phyloP scores from a whole-genome alignment of 2,888 invertebrate genomes.

The Diplolepis rosae region DNA sequence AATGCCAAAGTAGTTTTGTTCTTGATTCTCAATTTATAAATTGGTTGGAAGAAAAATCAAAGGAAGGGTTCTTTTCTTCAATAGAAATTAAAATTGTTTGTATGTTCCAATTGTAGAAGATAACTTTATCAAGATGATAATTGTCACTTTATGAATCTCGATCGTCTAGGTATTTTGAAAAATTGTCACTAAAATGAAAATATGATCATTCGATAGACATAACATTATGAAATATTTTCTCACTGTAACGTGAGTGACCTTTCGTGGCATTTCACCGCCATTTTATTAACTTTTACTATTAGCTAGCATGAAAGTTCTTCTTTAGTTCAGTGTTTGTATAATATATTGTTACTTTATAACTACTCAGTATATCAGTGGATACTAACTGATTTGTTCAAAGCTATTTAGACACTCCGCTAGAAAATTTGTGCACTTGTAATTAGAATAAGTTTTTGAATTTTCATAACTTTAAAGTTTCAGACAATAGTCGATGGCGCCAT shows the following conservation, averaged over 20 bases:
- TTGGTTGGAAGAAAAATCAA: no score
- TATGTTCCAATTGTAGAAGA: not conserved
- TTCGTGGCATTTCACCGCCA: conserved; percentile 67
- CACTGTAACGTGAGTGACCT: conserved; percentile 64
- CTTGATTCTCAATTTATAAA: not conserved
- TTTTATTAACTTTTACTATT: conserved; percentile 44
- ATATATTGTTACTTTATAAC: not conserved
- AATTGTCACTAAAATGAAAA: not conserved
- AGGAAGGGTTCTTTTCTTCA: not conserved
- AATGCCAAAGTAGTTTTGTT: not conserved
- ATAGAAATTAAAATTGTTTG: not conserved
- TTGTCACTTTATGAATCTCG: conserved; percentile 2
- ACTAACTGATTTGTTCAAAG: not conserved
- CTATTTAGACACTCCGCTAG: not conserved
- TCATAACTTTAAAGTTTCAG: no score
- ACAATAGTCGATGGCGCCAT: no score
- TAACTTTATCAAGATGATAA: not conserved
- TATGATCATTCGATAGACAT: conserved; percentile 7
- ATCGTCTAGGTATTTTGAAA: not conserved
- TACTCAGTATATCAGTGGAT: not conserved
- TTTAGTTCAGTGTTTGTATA: conserved; percentile 34
- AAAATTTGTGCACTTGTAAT: no score
- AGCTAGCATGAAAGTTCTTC: conserved; percentile 42
- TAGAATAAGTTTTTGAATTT: no score
- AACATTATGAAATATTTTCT: conserved; percentile 40